These are phyloP conservation scores for Phylloscopus collybita DNA, from an alignment of 2,797 vertebrate genomes.

Conservation along the genomic window DNA sequence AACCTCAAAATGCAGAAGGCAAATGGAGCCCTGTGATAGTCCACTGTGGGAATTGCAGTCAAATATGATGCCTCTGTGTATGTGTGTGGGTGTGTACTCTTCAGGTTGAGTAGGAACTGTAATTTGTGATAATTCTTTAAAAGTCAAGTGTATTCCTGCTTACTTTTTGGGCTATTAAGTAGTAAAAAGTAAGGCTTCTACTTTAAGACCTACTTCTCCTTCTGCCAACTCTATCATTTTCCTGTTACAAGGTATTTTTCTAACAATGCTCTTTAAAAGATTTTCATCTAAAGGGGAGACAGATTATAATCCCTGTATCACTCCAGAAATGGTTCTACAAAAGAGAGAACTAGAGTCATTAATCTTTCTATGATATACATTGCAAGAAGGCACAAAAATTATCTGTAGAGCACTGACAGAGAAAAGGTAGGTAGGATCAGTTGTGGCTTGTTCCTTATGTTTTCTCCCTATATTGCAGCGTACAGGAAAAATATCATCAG, in stretches of 20 bases:
- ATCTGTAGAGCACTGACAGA: background rate
- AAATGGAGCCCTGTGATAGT: background rate
- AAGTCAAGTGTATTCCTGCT: background rate
- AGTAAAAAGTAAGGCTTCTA: background rate
- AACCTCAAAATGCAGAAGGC: background rate
- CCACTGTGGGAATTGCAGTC: accelerated
- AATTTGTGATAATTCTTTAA: background rate
- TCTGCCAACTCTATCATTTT: background rate
- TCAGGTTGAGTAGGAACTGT: background rate
- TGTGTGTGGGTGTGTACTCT: background rate
- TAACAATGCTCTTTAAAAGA: background rate
- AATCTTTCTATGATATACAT: background rate
- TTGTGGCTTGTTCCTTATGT: background rate
- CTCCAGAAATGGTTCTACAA: background rate
- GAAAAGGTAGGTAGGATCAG: background rate
- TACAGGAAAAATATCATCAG: background rate
- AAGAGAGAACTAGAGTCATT: background rate
- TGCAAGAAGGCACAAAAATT: background rate
- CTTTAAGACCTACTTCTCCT: background rate
- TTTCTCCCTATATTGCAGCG: background rate
- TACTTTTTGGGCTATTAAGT: background rate
- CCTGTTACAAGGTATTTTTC: background rate
- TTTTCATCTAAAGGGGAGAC: background rate
- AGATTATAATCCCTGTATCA: background rate
- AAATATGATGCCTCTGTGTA: accelerated